Evolutionary conservation across 2,888 invertebrate genomes (phyloP).

Genomic region (Ophion obscuratus): DNA sequence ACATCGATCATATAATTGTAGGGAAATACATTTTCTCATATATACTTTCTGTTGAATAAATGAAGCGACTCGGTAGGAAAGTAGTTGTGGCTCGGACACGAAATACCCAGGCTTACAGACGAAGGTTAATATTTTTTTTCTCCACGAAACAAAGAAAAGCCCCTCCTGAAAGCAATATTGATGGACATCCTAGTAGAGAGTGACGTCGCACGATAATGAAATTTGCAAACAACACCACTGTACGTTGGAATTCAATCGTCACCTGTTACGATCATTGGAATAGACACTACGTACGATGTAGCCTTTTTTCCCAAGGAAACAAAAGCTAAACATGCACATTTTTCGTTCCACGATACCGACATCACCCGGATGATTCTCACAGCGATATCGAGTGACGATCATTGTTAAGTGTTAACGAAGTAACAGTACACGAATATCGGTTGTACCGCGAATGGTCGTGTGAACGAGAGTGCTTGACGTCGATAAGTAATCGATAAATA

Average conservation of each 20-base stretch:
- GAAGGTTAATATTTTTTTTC: no score
- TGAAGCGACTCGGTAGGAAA: no score
- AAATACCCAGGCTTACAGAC: no score
- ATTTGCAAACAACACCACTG: background rate
- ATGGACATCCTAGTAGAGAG: background rate
- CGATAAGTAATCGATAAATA: background rate
- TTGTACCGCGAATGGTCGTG: background rate
- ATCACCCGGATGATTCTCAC: background rate
- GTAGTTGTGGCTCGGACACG: no score
- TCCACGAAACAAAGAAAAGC: background rate
- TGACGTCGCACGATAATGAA: background rate
- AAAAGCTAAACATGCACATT: background rate
- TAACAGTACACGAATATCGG: background rate
- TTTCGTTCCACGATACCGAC: background rate
- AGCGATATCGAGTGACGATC: background rate
- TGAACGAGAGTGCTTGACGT: background rate
- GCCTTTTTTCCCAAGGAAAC: background rate
- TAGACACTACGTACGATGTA: background rate
- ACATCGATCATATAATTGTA: no score
- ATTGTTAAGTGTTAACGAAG: background rate
- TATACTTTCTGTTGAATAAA: no score
- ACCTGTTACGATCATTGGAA: background rate
- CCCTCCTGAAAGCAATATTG: background rate
- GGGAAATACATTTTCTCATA: no score
- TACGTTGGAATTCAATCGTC: background rate